Evolutionary conservation across 2,113 vertebrate genomes (phyloP).

Genomic region (Prunella himalayana): DNA sequence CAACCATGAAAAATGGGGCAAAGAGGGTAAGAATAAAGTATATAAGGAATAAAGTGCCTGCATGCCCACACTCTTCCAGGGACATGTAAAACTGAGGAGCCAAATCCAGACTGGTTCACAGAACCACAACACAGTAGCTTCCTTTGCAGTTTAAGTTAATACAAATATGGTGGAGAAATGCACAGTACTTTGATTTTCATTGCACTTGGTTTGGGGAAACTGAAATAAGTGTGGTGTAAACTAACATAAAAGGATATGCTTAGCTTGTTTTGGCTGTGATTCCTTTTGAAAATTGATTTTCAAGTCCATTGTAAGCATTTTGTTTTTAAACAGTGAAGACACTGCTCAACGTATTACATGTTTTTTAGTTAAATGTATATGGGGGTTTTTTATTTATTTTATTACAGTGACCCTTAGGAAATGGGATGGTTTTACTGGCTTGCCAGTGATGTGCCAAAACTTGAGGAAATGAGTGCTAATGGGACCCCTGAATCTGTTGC

Average conservation of each 20-base stretch:
- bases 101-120: neutral
- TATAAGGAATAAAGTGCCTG: neutral
- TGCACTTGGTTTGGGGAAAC: neutral
- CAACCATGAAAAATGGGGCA: neutral
- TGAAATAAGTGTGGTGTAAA: neutral
- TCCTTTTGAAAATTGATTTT: neutral
- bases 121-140: neutral
- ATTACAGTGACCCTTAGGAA: neutral
- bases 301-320: neutral
- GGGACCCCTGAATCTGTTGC: neutral
- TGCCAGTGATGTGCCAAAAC: neutral
- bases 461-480: fast-evolving
- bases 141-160: neutral
- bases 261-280: neutral
- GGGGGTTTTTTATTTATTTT: neutral
- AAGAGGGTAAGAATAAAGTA: neutral
- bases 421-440: neutral
- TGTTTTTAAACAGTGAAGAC: neutral
- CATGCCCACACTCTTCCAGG: fast-evolving
- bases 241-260: neutral
- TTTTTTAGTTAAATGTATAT: neutral
- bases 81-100: neutral
- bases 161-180: neutral
- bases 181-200: neutral
- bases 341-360: neutral